Base-by-base conservation (phyloP, 2,888 invertebrate species). In the Euzetes globulus region DNA sequence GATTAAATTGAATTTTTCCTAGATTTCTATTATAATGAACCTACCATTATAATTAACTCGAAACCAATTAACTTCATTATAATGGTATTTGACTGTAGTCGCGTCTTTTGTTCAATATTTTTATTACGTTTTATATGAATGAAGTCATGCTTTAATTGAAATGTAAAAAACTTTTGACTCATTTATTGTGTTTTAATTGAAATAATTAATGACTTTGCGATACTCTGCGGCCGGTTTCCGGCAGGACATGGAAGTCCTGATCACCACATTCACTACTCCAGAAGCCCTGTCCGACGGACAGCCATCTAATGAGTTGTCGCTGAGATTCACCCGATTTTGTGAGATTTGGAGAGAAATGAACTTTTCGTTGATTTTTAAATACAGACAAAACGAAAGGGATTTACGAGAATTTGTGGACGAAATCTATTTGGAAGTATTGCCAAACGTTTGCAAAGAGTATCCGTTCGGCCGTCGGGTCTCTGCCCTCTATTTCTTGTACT, bases 401-500 rank as follows among this genome's bases (percentile, higher is more conserved):
- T 68, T 68, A 22, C 2, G 68, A 17, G 41, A 68, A 33, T 45
- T 68, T 5, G 13, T 68, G 3, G 68, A 68, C n/a, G 68, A 68
- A n/a, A 68, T 68, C 22, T 68, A 41, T 68, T 37, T 41, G 19
- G 68, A 68, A 41, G 68, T 68, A 2, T 22, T 68, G 13, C 68
- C 68, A n/a, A 15, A 41, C 5, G 37, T 68, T 0, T 17, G 7
- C 19, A 9, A 17, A 2, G 68, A 68, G 1, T 6, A 68, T 11
- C 37, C 19, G 15, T 33, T 68, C 19, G 33, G n/a, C 22, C 37
- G 68, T 9, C 37, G 68, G 22, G 68, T 68, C 9, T 68, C 22
- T 13, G 45, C 41, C 37, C 68, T 68, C 22, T 68, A 68, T 68
- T 19, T 68, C 11, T 68, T 68, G 45, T 68, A 68, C n/a, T 68